phyloP scores from a whole-genome alignment of 2,113 vertebrate species.

The Origma solitaria region DNA sequence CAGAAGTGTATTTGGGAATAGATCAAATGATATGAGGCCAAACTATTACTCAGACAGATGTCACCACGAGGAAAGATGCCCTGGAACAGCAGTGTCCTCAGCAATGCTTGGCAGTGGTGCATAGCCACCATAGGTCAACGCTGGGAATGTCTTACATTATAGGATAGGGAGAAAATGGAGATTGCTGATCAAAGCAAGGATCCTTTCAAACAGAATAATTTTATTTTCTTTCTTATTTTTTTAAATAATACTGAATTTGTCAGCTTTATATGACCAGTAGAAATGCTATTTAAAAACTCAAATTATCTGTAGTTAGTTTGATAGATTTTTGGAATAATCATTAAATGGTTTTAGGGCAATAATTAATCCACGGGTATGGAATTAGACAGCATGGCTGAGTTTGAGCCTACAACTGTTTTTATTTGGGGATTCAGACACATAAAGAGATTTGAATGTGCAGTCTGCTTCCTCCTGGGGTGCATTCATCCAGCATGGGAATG shows the following conservation, averaged over 20 bases:
- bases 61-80: not conserved
- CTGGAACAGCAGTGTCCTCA: accelerated
- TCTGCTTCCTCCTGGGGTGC: not conserved
- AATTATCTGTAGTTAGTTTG: not conserved
- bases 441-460: not conserved
- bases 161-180: not conserved
- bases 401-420: constrained; percentile 10
- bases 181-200: not conserved
- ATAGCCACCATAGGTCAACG: not conserved
- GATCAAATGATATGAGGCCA: not conserved
- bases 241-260: not conserved
- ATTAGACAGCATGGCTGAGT: not conserved
- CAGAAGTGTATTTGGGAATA: not conserved
- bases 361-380: not conserved
- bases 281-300: not conserved
- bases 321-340: not conserved
- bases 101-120: not conserved
- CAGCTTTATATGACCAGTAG: not conserved
- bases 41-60: not conserved
- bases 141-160: not conserved
- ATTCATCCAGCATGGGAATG: constrained; percentile 19
- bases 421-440: not conserved
- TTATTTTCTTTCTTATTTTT: not conserved
- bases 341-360: not conserved
- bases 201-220: not conserved